These are phyloP conservation scores for Numida meleagris DNA, from an alignment of 2,113 vertebrate genomes.

Conservation along the genomic window DNA sequence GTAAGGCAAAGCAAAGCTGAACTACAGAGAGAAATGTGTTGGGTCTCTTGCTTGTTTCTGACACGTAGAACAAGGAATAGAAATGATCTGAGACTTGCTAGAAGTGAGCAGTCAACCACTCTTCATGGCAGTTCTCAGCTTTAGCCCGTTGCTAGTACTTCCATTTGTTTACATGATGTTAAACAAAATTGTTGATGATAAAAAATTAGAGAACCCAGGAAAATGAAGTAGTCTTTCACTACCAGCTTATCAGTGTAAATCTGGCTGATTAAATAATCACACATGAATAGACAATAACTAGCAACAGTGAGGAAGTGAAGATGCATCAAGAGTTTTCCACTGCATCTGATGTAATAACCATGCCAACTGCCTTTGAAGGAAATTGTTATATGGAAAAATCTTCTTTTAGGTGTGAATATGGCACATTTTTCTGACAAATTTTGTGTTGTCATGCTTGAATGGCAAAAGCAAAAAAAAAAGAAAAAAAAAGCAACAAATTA, in stretches of 20 bases:
- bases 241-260: neutral
- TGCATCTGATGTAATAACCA: neutral
- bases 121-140: neutral
- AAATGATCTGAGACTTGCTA: neutral
- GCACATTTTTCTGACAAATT: neutral
- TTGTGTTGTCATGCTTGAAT: neutral
- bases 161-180: neutral
- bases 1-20: neutral
- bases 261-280: neutral
- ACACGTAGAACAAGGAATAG: neutral
- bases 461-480: neutral
- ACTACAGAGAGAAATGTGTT: neutral
- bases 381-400: neutral
- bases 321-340: neutral
- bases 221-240: neutral
- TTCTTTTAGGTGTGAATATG: neutral
- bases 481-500: neutral
- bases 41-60: neutral
- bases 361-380: neutral
- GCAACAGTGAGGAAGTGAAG: fast-evolving
- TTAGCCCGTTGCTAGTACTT: neutral
- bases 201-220: neutral
- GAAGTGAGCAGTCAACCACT: neutral
- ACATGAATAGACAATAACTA: neutral
- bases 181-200: neutral